Conservation (phyloP, 1,140 invertebrate genomes). For the Aphaenogaster floridana region DNA sequence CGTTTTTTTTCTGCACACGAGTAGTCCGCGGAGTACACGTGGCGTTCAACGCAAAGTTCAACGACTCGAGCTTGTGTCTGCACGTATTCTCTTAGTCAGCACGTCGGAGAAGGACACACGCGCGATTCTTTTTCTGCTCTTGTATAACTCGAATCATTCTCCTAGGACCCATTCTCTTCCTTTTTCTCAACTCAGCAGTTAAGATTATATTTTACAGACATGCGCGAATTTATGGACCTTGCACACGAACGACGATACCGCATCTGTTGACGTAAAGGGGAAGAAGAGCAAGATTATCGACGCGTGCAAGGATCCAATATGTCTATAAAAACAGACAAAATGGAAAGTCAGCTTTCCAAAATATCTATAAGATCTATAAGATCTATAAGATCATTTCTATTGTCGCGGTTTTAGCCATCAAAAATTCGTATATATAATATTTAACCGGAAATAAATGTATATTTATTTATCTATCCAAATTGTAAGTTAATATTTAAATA, state of each 20-base stretch:
- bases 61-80: slow-evolving; percentile 19
- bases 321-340: not conserved
- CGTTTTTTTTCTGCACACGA: slow-evolving; percentile 25
- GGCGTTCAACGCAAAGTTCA: slow-evolving; percentile 39
- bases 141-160: not conserved
- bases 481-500: not conserved
- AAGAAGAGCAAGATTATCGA: not conserved
- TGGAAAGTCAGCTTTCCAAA: not conserved
- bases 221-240: slow-evolving; percentile 6
- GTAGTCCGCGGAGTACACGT: slow-evolving; percentile 1
- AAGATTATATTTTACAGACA: slow-evolving; percentile 30
- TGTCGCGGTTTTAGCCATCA: not conserved
- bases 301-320: not conserved
- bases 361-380: not conserved
- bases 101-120: slow-evolving; percentile 3
- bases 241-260: not conserved
- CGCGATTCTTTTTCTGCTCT: not conserved
- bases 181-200: not conserved
- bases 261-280: not conserved
- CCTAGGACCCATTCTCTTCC: not conserved
- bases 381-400: not conserved
- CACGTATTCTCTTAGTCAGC: slow-evolving; percentile 27
- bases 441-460: not conserved
- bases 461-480: not conserved
- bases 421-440: not conserved